Base-by-base conservation (phyloP, 1,140 invertebrate genomes). In the Diplogasteroides magnus region DNA sequence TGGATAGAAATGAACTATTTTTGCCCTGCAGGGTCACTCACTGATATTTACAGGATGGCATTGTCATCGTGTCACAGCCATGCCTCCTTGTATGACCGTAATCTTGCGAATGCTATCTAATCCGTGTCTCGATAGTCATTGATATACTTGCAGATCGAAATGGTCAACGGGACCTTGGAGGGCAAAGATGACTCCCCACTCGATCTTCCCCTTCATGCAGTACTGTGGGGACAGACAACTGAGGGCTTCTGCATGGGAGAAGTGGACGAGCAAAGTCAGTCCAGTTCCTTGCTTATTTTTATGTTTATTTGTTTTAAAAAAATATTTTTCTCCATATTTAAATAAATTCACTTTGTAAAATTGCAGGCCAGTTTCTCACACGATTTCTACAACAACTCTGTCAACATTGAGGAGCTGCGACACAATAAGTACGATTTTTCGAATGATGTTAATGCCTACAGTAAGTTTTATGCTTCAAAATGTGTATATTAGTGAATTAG, bases 351-450 rank as follows among this genome's bases (percentile, higher is more conserved):
- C 19, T 48, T 11, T 48, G 6, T 48, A 19, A 6, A 48, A 28
- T 68, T 32, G 6, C 59, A 68, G 67, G 78, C 80, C 26, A 60
- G 70, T 25, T 79, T 82, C 27, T 73, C 81, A 57, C 73, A 81
- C 32, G 72, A 76, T 31, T 74, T 72, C 64, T 82, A 77, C 68
- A 81, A 82, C 70, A 82, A 82, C 63, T 82, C 80, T 1, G 65
- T 77, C 26, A 82, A 77, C 64, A 79, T 82, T 31, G 80, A 82
- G 70, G 80, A 82, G 65, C 55, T 82, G 25, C 62, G 80, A 60
- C 81, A 83, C 65, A 78, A 78, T 64, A 74, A 74, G 77, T 81
- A 62, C 55, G 27, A 28, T 72, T 72, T 67, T 48, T 6, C 37
- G 6, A n/a, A n/a, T n/a, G n/a, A n/a, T n/a, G n/a, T n/a, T n/a